Percentiles rank a stretch among this genome's conserved stretches.
These are phyloP conservation scores for Drosophila yakuba DNA, from an alignment of 1,140 invertebrate genomes.

Conservation along the genomic window DNA sequence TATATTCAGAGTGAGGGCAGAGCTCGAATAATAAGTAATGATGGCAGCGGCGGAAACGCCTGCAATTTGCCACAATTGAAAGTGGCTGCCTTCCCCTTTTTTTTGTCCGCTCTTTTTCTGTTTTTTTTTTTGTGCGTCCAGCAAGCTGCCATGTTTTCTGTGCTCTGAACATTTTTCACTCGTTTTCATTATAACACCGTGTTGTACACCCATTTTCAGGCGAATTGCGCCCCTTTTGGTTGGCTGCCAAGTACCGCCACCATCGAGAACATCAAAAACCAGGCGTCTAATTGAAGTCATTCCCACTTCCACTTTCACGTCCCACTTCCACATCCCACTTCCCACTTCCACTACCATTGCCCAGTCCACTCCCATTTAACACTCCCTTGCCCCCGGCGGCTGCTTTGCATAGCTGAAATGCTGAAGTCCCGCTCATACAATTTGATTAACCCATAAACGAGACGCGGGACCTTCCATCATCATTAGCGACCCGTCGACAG, in stretches of 20 bases:
- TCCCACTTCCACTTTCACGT: constrained; percentile 18
- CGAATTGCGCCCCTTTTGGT: constrained; percentile 72
- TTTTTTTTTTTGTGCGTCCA: constrained; percentile 1
- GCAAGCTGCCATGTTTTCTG: constrained; percentile 67
- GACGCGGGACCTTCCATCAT: constrained; percentile 71
- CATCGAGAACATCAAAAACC: constrained; percentile 57
- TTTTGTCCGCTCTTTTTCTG: not conserved
- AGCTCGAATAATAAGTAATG: constrained; percentile 65
- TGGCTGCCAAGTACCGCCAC: constrained; percentile 62
- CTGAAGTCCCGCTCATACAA: constrained; percentile 58
- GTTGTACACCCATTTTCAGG: constrained; percentile 34
- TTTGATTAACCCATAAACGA: constrained; percentile 76
- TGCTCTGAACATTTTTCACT: constrained; percentile 6
- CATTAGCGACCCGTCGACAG: constrained; percentile 61
- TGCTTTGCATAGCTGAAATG: constrained; percentile 69
- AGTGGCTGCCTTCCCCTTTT: constrained; percentile 65
- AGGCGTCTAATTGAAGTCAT: constrained; percentile 73
- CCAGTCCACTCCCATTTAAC: constrained; percentile 22
- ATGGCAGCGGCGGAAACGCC: constrained; percentile 79
- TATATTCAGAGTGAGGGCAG: constrained; percentile 8
- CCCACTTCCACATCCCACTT: constrained; percentile 26
- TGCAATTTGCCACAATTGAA: constrained; percentile 82
- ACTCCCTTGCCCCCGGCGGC: constrained; percentile 16
- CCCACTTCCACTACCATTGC: constrained; percentile 28
- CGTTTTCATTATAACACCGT: constrained; percentile 25